These are phyloP conservation scores for Hypsopygia costalis DNA, from an alignment of 2,888 invertebrate genomes.

Conservation along the genomic window DNA sequence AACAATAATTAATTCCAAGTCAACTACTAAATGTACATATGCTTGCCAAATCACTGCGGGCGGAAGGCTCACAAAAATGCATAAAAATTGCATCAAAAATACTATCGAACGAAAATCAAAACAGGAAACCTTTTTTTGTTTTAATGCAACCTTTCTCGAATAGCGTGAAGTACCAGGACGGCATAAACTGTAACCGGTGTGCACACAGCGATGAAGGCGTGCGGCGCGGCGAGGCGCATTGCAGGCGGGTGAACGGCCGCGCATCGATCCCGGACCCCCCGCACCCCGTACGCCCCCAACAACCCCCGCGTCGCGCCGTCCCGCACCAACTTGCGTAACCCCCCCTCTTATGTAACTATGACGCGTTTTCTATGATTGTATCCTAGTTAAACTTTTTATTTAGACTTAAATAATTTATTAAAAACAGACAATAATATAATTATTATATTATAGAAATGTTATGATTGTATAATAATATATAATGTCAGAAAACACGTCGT, in stretches of 20 bases:
- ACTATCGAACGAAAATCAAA: background rate
- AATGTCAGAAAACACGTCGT: no score
- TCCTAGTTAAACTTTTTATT: conserved; percentile 43
- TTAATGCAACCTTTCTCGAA: conserved; percentile 33
- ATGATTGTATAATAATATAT: no score
- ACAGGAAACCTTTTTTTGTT: conserved; percentile 17
- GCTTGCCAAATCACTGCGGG: no score
- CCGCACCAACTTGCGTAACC: conserved; percentile 53
- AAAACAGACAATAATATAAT: no score
- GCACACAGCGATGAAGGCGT: conserved; percentile 34
- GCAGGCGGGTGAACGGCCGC: conserved; percentile 79
- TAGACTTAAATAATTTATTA: no score
- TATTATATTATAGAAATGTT: no score
- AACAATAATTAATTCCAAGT: no score
- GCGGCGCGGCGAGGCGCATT: conserved; percentile 62
- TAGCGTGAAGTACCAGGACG: conserved; percentile 52
- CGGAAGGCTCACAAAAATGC: no score
- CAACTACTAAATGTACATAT: no score
- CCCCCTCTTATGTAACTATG: conserved; percentile 66
- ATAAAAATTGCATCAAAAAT: background rate
- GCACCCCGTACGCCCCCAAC: conserved; percentile 12
- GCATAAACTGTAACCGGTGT: conserved; percentile 47
- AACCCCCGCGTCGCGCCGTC: conserved; percentile 20
- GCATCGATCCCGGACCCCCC: conserved; percentile 62
- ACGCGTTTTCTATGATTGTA: conserved; percentile 59